Percentiles rank a stretch among this genome's conserved stretches.
Evolutionary conservation across 2,797 vertebrate species (phyloP).

Genomic region (Anguilla megastoma): DNA sequence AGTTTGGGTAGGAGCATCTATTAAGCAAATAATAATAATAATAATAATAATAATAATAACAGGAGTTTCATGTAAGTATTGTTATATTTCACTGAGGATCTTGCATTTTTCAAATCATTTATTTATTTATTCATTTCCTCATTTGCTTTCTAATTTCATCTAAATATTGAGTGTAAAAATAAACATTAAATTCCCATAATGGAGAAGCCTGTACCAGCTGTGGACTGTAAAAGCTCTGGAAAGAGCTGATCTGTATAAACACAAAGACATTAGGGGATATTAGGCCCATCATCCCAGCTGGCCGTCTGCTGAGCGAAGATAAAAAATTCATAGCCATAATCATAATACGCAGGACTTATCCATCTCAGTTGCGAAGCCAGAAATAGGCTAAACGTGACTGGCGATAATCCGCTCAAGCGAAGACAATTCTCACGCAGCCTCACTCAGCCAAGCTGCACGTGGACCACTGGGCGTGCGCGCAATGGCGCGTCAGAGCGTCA

Average conservation of each 20-base stretch:
- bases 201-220: not conserved
- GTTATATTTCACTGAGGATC: too few relatives aligned
- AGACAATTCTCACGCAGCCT: not conserved
- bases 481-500: not conserved
- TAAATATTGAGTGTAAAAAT: not conserved
- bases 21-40: too few relatives aligned
- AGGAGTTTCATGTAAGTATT: too few relatives aligned
- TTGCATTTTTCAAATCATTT: not conserved
- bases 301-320: not conserved
- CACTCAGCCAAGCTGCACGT: not conserved
- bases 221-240: not conserved
- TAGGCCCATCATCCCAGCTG: constrained; percentile 17
- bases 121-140: not conserved
- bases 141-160: not conserved
- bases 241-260: not conserved
- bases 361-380: not conserved
- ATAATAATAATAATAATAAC: too few relatives aligned
- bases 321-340: constrained; percentile 1
- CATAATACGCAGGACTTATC: not conserved
- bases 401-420: not conserved
- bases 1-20: too few relatives aligned
- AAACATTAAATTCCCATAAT: not conserved
- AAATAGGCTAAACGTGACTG: constrained; percentile 1
- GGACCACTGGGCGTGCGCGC: not conserved
- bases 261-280: constrained; percentile 13